phyloP scores from a whole-genome alignment of 2,888 invertebrate genomes.

The Thysanoteuthis rhombus region DNA sequence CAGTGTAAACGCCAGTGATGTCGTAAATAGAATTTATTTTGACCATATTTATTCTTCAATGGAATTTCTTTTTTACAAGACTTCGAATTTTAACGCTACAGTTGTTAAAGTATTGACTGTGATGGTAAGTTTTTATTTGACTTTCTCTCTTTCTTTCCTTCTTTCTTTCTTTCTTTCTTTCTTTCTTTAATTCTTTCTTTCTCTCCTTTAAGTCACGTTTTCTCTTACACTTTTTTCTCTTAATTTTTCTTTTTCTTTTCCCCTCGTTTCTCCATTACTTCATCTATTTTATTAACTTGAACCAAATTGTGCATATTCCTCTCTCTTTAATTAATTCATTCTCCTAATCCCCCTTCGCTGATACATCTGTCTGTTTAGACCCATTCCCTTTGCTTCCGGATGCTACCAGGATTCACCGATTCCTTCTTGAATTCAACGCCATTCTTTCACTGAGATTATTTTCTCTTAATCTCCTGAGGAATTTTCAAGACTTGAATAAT shows the following conservation, averaged over 20 bases:
- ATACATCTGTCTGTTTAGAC: not conserved
- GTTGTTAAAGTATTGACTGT: no score
- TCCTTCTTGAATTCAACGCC: not conserved
- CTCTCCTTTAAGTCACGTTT: not conserved
- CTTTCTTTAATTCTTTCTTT: not conserved
- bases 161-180: no score
- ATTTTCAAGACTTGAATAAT: not conserved
- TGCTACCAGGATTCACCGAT: not conserved
- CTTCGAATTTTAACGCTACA: no score
- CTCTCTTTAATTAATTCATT: not conserved
- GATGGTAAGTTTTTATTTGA: no score
- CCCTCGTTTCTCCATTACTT: not conserved
- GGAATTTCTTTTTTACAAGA: no score
- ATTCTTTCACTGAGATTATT: not conserved
- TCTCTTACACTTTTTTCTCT: not conserved
- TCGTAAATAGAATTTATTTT: no score
- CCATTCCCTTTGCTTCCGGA: no score
- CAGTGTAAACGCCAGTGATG: no score
- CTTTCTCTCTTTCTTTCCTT: no score
- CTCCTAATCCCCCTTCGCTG: not conserved
- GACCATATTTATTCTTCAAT: no score
- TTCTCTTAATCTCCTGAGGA: conserved; percentile 12
- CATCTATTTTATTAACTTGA: not conserved
- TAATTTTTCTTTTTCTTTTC: not conserved
- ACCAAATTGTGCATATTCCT: not conserved